Evolutionary conservation across 1,140 invertebrate species (phyloP), one percentile per base, ranked within the genome.

Genomic region (Diorhabda sublineata): DNA sequence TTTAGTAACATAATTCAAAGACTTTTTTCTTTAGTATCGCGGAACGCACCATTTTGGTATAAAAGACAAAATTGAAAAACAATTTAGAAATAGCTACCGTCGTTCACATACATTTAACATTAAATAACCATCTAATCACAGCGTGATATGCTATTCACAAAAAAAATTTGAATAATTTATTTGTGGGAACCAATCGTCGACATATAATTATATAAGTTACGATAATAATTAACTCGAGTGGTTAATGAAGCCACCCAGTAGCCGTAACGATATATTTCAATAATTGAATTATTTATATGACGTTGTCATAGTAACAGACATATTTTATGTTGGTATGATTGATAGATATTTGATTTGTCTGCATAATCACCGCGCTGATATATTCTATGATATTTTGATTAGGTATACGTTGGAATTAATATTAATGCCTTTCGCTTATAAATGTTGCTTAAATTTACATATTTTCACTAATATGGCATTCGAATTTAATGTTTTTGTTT

Each of bases 251-350:
- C 73, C 73, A 74, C 73, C 73, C 73, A 74, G 73, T 74, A 70
- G 73, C 52, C 69, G 69, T 58, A 74, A 69, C 67, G 64, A 72
- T 65, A 26, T 26, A 74, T 72, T 74, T 73, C 71, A 73, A 74
- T 74, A 74, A 74, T 74, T 73, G 73, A 74, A 74, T 74, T 74
- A 74, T 74, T 74, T 74, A 74, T 74, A 63, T 58, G 45, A 45
- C 44, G 71, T 69, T 70, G 61, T 58, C 64, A 56, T 60, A 42
- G 65, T 66, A 69, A 74, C 73, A 72, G 73, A 70, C 68, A 69
- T 52, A 8, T 52, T 52, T 52, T 8, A 52, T 52, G n/a, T 52
- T 52, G 6, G n/a, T 52, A 52, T 52, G 47, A 52, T 52, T 52
- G 47, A 52, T 52, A 52, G 47, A 52, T 52, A 52, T 52, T 52